A percentile compares a stretch with the other conserved stretches of the same genome.
These are phyloP conservation scores for Chloromyia formosa DNA, from an alignment of 2,888 invertebrate genomes.

Conservation along the genomic window DNA sequence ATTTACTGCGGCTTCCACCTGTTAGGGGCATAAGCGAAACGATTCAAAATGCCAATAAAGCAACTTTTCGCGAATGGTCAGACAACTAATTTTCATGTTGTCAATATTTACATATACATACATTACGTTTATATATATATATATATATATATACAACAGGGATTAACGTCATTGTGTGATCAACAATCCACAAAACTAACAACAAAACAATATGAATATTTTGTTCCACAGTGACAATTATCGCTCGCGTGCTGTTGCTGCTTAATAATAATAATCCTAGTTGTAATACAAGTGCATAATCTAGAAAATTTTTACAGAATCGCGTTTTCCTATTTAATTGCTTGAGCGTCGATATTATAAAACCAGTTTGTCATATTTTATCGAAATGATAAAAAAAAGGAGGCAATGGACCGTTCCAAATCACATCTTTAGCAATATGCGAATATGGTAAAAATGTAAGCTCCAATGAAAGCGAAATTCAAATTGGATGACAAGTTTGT, in stretches of 20 bases:
- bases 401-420: neutral
- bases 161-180: neutral
- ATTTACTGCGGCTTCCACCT: too few species aligned
- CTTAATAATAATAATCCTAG: neutral
- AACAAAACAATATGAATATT: too few species aligned
- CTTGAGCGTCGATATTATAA: neutral
- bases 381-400: neutral
- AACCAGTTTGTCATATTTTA: neutral
- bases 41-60: neutral
- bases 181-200: neutral
- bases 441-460: neutral
- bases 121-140: too few species aligned
- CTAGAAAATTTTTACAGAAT: neutral
- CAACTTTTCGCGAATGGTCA: neutral
- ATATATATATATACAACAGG: neutral
- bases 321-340: neutral
- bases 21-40: neutral
- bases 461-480: neutral
- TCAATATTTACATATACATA: too few species aligned
- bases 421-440: neutral
- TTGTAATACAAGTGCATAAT: neutral
- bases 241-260: neutral
- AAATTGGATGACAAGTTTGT: neutral
- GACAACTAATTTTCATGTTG: neutral
- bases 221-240: neutral